phyloP scores from a whole-genome alignment of 2,888 invertebrate genomes.

The Lithophane ornitopus region DNA sequence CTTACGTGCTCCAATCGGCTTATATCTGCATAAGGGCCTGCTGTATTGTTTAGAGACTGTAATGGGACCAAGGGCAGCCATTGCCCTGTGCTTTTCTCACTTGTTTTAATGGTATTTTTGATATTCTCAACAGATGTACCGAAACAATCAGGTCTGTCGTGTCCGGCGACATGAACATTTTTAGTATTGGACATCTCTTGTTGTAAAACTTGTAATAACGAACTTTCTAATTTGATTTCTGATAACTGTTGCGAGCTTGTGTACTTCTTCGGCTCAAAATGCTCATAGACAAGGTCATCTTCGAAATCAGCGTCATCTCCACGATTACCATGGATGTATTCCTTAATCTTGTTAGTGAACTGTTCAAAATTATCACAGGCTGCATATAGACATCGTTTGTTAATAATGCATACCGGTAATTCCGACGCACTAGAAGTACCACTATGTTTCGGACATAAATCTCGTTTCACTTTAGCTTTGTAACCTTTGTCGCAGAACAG shows the following conservation, averaged over 20 bases:
- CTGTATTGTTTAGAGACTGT: slow-evolving; percentile 30
- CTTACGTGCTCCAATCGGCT: slow-evolving; percentile 72
- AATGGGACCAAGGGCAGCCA: neutral
- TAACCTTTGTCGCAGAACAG: slow-evolving; percentile 81
- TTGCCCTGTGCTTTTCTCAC: neutral
- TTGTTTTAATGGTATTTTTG: neutral
- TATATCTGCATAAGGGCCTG: neutral
- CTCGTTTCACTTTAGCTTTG: slow-evolving; percentile 74
- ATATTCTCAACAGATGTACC: slow-evolving; percentile 68
- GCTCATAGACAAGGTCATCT: slow-evolving; percentile 78
- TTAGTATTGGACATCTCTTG: slow-evolving; percentile 77
- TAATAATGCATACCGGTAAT: slow-evolving; percentile 82
- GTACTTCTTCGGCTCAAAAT: slow-evolving; percentile 75
- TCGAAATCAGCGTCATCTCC: slow-evolving; percentile 75
- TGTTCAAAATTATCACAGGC: slow-evolving; percentile 83
- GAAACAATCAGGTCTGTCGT: slow-evolving; percentile 76
- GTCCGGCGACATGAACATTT: slow-evolving; percentile 69
- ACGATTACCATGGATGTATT: slow-evolving; percentile 75
- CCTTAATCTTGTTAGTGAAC: slow-evolving; percentile 78
- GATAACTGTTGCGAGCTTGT: slow-evolving; percentile 72
- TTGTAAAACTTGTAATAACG: slow-evolving; percentile 82
- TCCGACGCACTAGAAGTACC: slow-evolving; percentile 78
- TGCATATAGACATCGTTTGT: slow-evolving; percentile 83
- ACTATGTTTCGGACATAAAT: slow-evolving; percentile 79
- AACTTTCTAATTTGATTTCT: slow-evolving; percentile 81